These are phyloP conservation scores for Drosophila aff. DNA, from an alignment of 1,140 invertebrate genomes.

Conservation along the genomic window DNA sequence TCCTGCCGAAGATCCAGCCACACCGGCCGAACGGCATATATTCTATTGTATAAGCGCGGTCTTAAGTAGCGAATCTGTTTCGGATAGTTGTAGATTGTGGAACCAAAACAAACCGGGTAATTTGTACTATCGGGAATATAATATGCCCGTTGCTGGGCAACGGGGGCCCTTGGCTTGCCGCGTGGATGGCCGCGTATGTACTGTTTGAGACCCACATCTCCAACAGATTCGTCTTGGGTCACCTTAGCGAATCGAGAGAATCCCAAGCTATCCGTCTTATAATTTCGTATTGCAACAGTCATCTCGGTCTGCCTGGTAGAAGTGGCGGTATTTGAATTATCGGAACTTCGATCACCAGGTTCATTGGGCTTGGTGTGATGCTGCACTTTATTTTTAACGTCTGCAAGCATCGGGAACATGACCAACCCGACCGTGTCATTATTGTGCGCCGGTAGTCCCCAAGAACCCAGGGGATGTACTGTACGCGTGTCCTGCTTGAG, in stretches of 20 bases:
- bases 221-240: too few species aligned
- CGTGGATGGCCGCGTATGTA: background rate
- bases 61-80: background rate
- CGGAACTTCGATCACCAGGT: background rate
- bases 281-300: background rate
- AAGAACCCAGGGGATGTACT: too few species aligned
- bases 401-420: background rate
- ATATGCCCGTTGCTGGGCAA: too few species aligned
- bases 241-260: too few species aligned
- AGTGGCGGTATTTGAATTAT: background rate
- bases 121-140: too few species aligned
- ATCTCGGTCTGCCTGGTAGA: background rate
- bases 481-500: background rate
- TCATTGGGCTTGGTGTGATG: background rate
- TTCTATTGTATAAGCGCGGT: background rate
- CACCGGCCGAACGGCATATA: fast-evolving
- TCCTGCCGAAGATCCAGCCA: background rate
- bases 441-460: too few species aligned
- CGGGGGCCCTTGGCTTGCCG: too few species aligned
- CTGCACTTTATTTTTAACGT: background rate
- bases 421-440: background rate
- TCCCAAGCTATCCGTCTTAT: background rate
- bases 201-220: too few species aligned
- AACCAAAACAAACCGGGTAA: too few species aligned
- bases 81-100: background rate